Evolutionary conservation across 2,113 vertebrate genomes (phyloP).

Genomic region (Cricetomys ansorgei): DNA sequence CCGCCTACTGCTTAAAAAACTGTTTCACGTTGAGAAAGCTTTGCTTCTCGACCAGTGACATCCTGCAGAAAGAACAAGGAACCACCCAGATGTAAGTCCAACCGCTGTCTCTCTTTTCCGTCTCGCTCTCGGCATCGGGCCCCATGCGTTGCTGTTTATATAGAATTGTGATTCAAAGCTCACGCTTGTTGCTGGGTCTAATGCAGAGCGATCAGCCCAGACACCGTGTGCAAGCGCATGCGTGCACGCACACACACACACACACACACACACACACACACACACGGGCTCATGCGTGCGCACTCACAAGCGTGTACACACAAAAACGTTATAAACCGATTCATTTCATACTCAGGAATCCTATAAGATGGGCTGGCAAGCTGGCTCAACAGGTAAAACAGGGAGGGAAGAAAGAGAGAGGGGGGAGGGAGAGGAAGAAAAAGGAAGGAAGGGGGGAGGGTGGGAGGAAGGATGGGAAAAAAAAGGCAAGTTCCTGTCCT

Average conservation of each 20-base stretch:
- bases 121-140: background rate
- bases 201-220: no score
- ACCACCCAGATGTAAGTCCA: background rate
- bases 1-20: slow-evolving; percentile 14
- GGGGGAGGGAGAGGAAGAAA: no score
- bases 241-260: background rate
- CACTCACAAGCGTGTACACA: background rate
- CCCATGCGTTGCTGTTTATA: no score
- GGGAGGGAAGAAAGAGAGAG: no score
- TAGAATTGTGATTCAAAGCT: background rate
- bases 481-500: rapidly evolving
- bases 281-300: no score
- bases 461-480: no score
- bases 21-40: background rate
- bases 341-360: background rate
- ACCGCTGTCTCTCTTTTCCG: rapidly evolving
- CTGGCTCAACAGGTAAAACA: background rate
- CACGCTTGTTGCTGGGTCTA: background rate
- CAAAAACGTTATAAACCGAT: background rate
- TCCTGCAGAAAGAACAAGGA: background rate
- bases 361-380: no score
- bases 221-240: no score
- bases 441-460: no score
- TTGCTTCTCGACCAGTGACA: rapidly evolving
- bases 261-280: no score